These are phyloP conservation scores for Acipenser oxyrinchus DNA, from an alignment of 2,797 vertebrate species.

Conservation along the genomic window DNA sequence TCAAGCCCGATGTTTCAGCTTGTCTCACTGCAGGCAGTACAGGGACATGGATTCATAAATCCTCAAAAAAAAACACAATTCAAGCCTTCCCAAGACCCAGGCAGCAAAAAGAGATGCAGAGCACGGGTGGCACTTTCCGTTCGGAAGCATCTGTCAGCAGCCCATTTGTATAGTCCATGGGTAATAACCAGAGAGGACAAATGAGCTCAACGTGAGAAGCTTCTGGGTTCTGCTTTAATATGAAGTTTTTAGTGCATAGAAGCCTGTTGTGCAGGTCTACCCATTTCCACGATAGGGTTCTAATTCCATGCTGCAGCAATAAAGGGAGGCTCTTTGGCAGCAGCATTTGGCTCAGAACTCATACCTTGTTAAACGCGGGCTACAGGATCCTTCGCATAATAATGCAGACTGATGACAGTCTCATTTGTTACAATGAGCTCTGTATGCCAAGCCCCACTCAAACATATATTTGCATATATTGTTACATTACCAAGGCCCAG, in stretches of 20 bases:
- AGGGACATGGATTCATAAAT: slow-evolving; percentile 44
- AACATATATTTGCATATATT: no score
- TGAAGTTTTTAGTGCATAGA: neutral
- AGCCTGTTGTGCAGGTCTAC: neutral
- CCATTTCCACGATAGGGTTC: no score
- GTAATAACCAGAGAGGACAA: neutral
- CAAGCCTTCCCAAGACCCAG: slow-evolving; percentile 32
- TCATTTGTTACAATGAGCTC: no score
- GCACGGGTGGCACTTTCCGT: slow-evolving; percentile 19
- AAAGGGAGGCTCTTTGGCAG: no score
- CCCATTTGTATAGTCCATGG: neutral
- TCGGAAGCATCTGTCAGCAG: slow-evolving; percentile 22
- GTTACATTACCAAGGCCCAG: no score
- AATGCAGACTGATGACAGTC: no score
- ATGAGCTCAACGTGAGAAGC: neutral
- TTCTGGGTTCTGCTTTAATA: neutral
- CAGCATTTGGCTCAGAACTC: no score
- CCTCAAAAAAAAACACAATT: slow-evolving; percentile 43
- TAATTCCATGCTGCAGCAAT: no score
- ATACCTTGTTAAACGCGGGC: no score
- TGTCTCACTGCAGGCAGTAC: slow-evolving; percentile 44
- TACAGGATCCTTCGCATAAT: no score
- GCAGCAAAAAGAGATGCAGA: slow-evolving; percentile 21
- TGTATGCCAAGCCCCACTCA: no score
- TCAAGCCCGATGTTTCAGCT: slow-evolving; percentile 33